Base-by-base conservation (phyloP, 2,113 vertebrate species). In the Gymnorhina tibicen region DNA sequence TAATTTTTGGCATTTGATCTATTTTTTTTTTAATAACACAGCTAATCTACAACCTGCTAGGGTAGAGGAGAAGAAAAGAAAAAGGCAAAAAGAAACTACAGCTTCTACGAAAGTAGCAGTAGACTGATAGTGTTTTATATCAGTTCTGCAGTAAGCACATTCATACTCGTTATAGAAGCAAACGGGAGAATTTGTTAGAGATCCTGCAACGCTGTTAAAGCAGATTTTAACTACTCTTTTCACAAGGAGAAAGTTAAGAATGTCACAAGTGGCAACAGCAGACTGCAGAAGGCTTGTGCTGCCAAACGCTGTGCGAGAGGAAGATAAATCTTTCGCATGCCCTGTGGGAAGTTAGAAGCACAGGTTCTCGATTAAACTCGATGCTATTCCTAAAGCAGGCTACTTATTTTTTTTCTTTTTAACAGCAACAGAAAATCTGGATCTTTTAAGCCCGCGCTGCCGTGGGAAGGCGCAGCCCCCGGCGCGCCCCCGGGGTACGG, bases 41-140 rank as follows among this genome's bases (percentile, higher is more conserved):
- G 21, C n/a, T 49, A 58, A 76, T 58, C 30, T 56, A 44, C 33
- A 85, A 77, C 23, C 14, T 19, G 0, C 16, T 78, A 26, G 16
- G 18, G 56, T 9, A 73, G 59, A 32, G 5, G 4, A 68, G 26
- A 49, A 49, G 68, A 30, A 22, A 49, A 23, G 17, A 35, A 37
- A 63, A 55, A 8, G 22, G 5, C 19, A 53, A 33, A 23, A 21
- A 41, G 14, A 11, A 1, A 49, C 28, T 41, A 56, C 16, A 32
- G 30, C 15, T 85, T 82, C 60, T 39, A 64, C 1, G 0, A 22
- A 87, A 60, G 60, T 7, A 55, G 33, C 35, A 42, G 33, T 11
- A 39, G 18, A 58, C 10, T 42, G 16, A 28, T 68, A 69, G 55
- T 0, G 1, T 7, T 70, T 44, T 17, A 0, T 7, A 42, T 16